phyloP scores from a whole-genome alignment of 2,888 invertebrate species.

The Cryptocephalus primarius region DNA sequence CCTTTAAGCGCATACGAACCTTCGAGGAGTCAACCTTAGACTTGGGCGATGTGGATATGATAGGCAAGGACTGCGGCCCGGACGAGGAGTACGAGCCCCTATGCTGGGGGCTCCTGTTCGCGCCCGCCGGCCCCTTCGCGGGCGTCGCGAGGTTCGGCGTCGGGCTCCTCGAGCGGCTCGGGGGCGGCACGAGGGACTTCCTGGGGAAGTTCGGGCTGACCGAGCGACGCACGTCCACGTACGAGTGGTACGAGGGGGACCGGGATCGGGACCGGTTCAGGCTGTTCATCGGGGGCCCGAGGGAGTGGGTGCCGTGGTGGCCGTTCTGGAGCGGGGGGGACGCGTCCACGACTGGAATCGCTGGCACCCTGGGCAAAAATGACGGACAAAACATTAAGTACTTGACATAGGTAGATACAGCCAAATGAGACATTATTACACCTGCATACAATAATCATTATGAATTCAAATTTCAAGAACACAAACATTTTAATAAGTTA shows the following conservation, averaged over 20 bases:
- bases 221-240: slow-evolving; percentile 24
- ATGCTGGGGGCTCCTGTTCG: slow-evolving; percentile 21
- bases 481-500: no score
- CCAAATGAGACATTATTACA: no score
- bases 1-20: slow-evolving; percentile 11
- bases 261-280: slow-evolving; percentile 33
- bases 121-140: neutral
- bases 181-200: slow-evolving; percentile 26
- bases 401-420: no score
- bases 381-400: no score
- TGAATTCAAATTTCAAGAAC: no score
- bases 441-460: no score
- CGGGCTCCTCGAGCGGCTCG: slow-evolving; percentile 37
- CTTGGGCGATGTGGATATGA: slow-evolving; percentile 10
- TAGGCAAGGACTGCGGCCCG: slow-evolving; percentile 16
- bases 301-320: slow-evolving; percentile 18
- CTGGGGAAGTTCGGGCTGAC: slow-evolving; percentile 28
- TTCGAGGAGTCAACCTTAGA: slow-evolving; percentile 14
- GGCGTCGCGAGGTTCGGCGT: slow-evolving; percentile 33
- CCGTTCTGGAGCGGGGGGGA: slow-evolving; percentile 10
- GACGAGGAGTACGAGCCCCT: slow-evolving; percentile 1
- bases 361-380: slow-evolving; percentile 9
- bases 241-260: slow-evolving; percentile 27
- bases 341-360: neutral
- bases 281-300: slow-evolving; percentile 36